Conservation (phyloP, 1,140 invertebrate species). For the Drosophila mayri region DNA sequence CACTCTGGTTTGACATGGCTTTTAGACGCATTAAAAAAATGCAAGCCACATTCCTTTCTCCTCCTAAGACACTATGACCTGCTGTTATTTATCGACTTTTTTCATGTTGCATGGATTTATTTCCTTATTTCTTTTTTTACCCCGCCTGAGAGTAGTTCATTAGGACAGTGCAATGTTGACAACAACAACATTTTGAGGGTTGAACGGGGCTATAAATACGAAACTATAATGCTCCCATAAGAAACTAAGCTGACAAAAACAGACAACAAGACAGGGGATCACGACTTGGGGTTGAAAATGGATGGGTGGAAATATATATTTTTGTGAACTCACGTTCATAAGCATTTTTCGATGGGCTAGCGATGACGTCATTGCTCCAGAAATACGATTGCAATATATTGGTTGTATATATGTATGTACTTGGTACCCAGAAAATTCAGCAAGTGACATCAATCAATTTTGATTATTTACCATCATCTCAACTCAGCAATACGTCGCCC, state of each 20-base stretch:
- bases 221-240: slow-evolving; percentile 45
- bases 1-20: no score
- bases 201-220: slow-evolving; percentile 48
- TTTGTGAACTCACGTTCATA: slow-evolving; percentile 35
- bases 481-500: slow-evolving; percentile 15
- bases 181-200: slow-evolving; percentile 46
- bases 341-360: slow-evolving; percentile 26
- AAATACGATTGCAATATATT: slow-evolving; percentile 33
- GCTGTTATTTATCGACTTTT: slow-evolving; percentile 42
- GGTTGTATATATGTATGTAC: slow-evolving; percentile 1
- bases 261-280: slow-evolving; percentile 49
- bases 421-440: background rate
- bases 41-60: background rate
- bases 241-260: slow-evolving; percentile 52
- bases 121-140: slow-evolving; percentile 5
- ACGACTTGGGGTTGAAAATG: slow-evolving; percentile 39
- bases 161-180: slow-evolving; percentile 47
- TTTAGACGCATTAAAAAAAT: background rate
- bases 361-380: slow-evolving; percentile 39
- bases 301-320: slow-evolving; percentile 22
- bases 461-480: slow-evolving; percentile 25
- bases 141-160: slow-evolving; percentile 45
- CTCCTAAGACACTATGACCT: slow-evolving; percentile 8
- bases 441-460: slow-evolving; percentile 45
- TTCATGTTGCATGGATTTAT: slow-evolving; percentile 33